Percentiles rank a stretch among this genome's conserved stretches.
phyloP scores from a whole-genome alignment of 2,888 invertebrate species.

The Heliconius charithonia region DNA sequence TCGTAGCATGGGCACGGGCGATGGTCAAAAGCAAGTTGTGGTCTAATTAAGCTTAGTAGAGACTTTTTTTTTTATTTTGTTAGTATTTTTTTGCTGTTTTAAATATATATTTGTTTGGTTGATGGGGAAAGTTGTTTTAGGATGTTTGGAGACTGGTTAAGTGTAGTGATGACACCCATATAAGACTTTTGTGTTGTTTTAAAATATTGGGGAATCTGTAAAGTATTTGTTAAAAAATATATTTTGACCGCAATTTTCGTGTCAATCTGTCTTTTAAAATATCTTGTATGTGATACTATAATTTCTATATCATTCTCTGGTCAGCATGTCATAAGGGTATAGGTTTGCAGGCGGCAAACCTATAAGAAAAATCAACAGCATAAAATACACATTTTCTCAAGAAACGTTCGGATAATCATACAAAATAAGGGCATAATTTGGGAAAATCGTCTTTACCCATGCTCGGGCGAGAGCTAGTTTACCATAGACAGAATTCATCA shows the following conservation, averaged over 20 bases:
- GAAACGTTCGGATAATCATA: background rate
- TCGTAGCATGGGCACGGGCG: background rate
- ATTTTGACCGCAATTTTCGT: too few species aligned
- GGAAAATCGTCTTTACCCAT: slow-evolving; percentile 8
- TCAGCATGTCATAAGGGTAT: too few species aligned
- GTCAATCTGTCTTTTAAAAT: too few species aligned
- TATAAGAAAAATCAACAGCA: background rate
- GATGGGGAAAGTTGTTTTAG: background rate
- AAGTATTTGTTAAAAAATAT: too few species aligned
- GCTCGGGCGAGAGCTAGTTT: slow-evolving; percentile 38
- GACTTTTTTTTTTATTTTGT: background rate
- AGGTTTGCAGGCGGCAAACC: too few species aligned
- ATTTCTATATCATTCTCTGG: too few species aligned
- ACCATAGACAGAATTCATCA: slow-evolving; percentile 53
- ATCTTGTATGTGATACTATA: too few species aligned
- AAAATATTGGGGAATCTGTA: too few species aligned
- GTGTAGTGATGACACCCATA: background rate
- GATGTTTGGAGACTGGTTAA: background rate
- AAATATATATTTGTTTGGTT: background rate
- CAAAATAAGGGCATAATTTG: background rate
- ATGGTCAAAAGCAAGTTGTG: slow-evolving; percentile 18
- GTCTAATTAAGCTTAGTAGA: slow-evolving; percentile 12
- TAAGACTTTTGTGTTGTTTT: too few species aligned
- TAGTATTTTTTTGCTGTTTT: background rate
- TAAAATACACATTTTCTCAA: background rate